Evolutionary conservation across 1,140 invertebrate genomes (phyloP), one percentile per base, ranked within the genome.

Genomic region (Cardiocondyla obscurior): DNA sequence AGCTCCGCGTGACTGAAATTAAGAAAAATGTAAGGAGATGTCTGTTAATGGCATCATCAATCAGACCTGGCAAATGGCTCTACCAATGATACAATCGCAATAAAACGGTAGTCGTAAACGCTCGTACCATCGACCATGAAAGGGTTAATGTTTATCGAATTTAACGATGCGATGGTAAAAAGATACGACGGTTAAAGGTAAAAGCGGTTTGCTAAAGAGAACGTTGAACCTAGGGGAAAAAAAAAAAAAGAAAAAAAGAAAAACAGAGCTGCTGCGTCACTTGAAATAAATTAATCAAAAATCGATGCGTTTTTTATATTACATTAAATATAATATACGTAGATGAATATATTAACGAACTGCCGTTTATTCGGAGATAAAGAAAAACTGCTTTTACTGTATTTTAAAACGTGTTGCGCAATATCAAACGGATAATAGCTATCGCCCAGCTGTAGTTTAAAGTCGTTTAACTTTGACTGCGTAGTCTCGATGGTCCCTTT

Each of bases 401-500:
- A 5, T 7, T 22, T 55, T 19, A n/a, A n/a, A n/a, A n/a, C n/a
- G n/a, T 72, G 4, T 14, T 53, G 25, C 12, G 16, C 6, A 60
- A 44, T 60, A 30, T 44, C 12, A n/a, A n/a, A n/a, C n/a, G n/a
- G n/a, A n/a, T n/a, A n/a, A n/a, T n/a, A n/a, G n/a, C n/a, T n/a
- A 30, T 60, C 44, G 22, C 42, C 36, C 44, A 25, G 60, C n/a
- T 55, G 25, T 33, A 22, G 19, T 72, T 62, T 39, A 67, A 81
- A 73, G 70, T 82, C 64, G 58, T 57, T 57, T 62, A 76, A 85
- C 84, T 82, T 87, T 85, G 82, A 84, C 85, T 19, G 5, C 28
- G 7, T 16, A 33, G n/a, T 33, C 28, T 10, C 14, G 10, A 65
- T 65, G 49, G 39, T 62, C 74, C 58, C 73, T 70, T 65, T 83